These are phyloP conservation scores for Austrolebias charrua DNA, from an alignment of 2,797 vertebrate species.

Conservation along the genomic window DNA sequence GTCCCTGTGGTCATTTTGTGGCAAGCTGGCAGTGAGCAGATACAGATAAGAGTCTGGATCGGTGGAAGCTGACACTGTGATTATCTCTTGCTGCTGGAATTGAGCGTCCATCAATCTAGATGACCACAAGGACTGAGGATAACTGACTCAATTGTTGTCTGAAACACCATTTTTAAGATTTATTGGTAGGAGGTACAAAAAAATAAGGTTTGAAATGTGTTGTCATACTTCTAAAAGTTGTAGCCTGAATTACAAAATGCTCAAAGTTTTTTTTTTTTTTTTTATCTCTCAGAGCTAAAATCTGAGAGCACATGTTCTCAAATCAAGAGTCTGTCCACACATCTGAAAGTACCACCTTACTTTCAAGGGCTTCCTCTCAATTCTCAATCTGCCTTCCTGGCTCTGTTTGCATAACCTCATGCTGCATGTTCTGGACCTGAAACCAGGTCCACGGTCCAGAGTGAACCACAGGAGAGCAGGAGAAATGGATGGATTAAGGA, in stretches of 20 bases:
- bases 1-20: slow-evolving; percentile 72
- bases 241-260: slow-evolving; percentile 34
- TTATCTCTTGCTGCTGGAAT: slow-evolving; percentile 75
- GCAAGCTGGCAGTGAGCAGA: slow-evolving; percentile 67
- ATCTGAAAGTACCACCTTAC: slow-evolving; percentile 46
- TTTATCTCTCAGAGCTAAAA: slow-evolving; percentile 18
- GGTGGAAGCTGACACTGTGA: slow-evolving; percentile 74
- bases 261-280: slow-evolving; percentile 6
- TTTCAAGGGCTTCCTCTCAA: slow-evolving; percentile 49
- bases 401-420: slow-evolving; percentile 50
- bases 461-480: slow-evolving; percentile 61
- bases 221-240: slow-evolving; percentile 5
- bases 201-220: slow-evolving; percentile 38
- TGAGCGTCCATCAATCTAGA: slow-evolving; percentile 75
- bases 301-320: slow-evolving; percentile 41
- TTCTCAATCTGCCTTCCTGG: slow-evolving; percentile 57
- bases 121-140: slow-evolving; percentile 49
- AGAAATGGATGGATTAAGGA: slow-evolving; percentile 40
- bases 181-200: slow-evolving; percentile 55
- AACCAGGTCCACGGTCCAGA: slow-evolving; percentile 58
- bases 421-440: slow-evolving; percentile 65
- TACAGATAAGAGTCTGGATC: slow-evolving; percentile 79
- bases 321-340: slow-evolving; percentile 21
- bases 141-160: slow-evolving; percentile 63
- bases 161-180: slow-evolving; percentile 66